Evolutionary conservation across 2,797 vertebrate genomes (phyloP), one percentile per base, ranked within the genome.

Genomic region (Sebastes alutus): DNA sequence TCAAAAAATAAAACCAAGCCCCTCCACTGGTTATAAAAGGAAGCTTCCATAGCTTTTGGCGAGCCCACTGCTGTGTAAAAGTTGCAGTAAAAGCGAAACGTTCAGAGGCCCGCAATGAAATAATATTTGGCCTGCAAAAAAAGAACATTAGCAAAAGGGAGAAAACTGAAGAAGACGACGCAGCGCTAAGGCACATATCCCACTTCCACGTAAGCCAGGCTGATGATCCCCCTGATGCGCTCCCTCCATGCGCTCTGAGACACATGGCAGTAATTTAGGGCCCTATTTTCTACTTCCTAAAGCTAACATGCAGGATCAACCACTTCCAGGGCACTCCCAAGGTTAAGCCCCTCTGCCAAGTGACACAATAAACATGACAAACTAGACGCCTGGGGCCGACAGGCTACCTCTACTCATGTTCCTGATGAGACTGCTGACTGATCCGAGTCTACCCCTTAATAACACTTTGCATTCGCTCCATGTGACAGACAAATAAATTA

Each of bases 201-300:
- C 66, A 84, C 86, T 87, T 90, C 85, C 85, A 86, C 77, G 27
- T 79, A 59, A 86, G 33, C 70, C 68, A 22, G 63, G 77, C 82
- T 80, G 93, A 92, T 94, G 94, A 94, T 95, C 88, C 88, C 89
- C 63, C 85, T 78, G 89, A 95, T 93, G 94, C 91, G 77, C 87
- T 93, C 92, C 91, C 90, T 83, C 81, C 88, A 88, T 91, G 84
- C 16, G 90, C 92, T 92, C 88, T 87, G 84, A 94, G 90, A 93
- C 96, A 96, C 95, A 96, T 96, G 96, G 94, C 93, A 96, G 94
- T 94, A 97, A 97, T 95, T 97, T 96, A 95, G 80, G 85, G 81
- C 84, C 91, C 91, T 96, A 95, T 96, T 95, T 96, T 94, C 89
- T 95, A 95, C 92, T 95, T 96, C 96, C 92, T 91, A 92, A 96